Base-by-base conservation (phyloP, 2,113 vertebrate genomes). In the Mystacornis crossleyi region DNA sequence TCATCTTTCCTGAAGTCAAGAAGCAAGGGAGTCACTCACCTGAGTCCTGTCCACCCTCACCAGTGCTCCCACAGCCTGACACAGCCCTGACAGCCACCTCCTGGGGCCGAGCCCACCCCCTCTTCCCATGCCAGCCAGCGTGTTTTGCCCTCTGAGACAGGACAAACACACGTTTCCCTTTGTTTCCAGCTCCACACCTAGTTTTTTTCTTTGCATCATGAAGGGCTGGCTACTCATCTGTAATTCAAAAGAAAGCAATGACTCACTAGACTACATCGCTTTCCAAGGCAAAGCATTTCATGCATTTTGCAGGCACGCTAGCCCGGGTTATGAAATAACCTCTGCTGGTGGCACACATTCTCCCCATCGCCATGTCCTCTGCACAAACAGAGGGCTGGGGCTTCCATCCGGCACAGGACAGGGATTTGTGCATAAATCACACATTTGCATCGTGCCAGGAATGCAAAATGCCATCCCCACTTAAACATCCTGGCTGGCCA, bases 151-250 rank as follows among this genome's bases (percentile, higher is more conserved):
- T 77, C 65, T 17, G 23, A 64, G 95, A 61, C 45, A 57, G 80
- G 73, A 60, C 74, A 86, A 61, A 57, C 51, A 61, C 65, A 36
- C 20, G 2, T 89, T 95, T 86, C 74, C 84, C 85, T 97, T 96
- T 97, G 69, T 96, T 96, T 96, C 60, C 71, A 90, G 77, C 72
- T 84, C 84, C 91, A 97, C 86, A 67, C 82, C 77, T 97, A 74
- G 43, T 94, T 96, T 96, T 93, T 94, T 94, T 90, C 89, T 96
- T 95, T 92, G n/a, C 82, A 64, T 87, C 36, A 14, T 17, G 62
- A 80, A 91, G 71, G 75, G 51, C n/a, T 57, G 83, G 86, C 81
- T 93, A 88, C 90, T 94, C 95, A 70, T 92, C 77, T 89, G 88
- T 93, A 81, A 83, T 73, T 88, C 75, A 79, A 94, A 98, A 81